phyloP scores from a whole-genome alignment of 2,113 vertebrate species.

The Sitta europaea region DNA sequence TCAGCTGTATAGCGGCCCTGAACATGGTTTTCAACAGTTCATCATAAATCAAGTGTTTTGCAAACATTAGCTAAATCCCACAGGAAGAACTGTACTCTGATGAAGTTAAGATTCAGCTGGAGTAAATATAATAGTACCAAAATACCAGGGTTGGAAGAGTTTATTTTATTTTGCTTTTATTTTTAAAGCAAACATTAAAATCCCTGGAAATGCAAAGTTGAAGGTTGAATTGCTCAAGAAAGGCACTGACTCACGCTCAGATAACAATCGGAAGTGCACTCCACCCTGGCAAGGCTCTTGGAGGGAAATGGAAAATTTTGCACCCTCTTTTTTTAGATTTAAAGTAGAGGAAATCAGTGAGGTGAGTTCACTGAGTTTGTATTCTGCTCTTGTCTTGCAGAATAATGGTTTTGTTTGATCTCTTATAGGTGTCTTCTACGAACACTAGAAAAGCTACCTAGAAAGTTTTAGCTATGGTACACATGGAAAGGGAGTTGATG shows the following conservation, averaged over 20 bases:
- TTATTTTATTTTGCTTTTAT: conserved; percentile 54
- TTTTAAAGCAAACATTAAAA: conserved; percentile 41
- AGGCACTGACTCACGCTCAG: not conserved
- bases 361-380: not conserved
- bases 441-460: not conserved
- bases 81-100: conserved; percentile 3
- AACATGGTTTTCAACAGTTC: not conserved
- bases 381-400: not conserved
- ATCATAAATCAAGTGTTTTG: conserved; percentile 30
- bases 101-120: conserved; percentile 19
- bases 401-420: not conserved
- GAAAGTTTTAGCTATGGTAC: not conserved
- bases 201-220: conserved; percentile 13
- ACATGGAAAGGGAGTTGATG: not conserved
- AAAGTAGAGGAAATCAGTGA: not conserved
- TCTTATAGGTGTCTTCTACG: not conserved
- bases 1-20: not conserved
- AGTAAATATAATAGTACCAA: conserved; percentile 29
- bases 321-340: not conserved
- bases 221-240: not conserved
- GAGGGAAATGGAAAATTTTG: conserved; percentile 6
- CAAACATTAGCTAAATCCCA: conserved; percentile 42
- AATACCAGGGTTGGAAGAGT: conserved; percentile 8
- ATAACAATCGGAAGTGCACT: not conserved
- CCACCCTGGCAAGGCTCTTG: not conserved